Base-by-base conservation (phyloP, 2,888 invertebrate genomes). In the Pilophorus perplexus region DNA sequence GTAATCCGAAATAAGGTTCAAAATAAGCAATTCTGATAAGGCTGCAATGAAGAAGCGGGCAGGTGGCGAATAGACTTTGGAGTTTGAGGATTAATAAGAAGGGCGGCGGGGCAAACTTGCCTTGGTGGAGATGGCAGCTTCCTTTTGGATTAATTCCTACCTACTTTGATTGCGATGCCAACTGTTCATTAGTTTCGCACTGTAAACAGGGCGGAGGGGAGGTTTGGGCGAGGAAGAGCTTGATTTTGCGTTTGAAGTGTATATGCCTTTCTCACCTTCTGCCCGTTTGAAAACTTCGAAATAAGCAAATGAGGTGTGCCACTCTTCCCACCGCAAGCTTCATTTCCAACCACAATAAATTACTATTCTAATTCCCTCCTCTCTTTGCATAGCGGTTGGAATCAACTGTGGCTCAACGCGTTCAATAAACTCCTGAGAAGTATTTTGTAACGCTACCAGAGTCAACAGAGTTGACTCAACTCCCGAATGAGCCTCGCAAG, bases 11-110 rank as follows among this genome's bases (percentile, higher is more conserved):
- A 59, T 59, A 42, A 40, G 59, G 59, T 42, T 40, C 27, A 40
- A 59, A 22, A 59, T 59, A 59, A 59, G 59, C 59, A 59, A 59
- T 59, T 59, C 59, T 59, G 59, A 59, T 59, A 59, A 59, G 59
- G 59, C 42, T 22, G 42, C 55, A 59, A 59, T 25, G 59, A 59
- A 59, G 59, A 59, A 59, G 59, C 42, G 59, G 59, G 42, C 59
- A 59, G 59, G 59, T 59, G 59, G 42, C 33, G 59, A 59, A 59
- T 59, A 48, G 62, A 62, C 48, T 62, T 46, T 23, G 28, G 33
- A 62, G 62, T 48, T n/a, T 62, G 48, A 46, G 62, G 33, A 33
- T 28, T 46, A 48, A 46, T 4, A 20, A 48, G 37, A 28, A 16
- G 44, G 27, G 46, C 3, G 46, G 62, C 18, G 20, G 48, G 28